These are phyloP conservation scores for Globicephala melas DNA, from an alignment of 2,113 vertebrate genomes.

Conservation along the genomic window DNA sequence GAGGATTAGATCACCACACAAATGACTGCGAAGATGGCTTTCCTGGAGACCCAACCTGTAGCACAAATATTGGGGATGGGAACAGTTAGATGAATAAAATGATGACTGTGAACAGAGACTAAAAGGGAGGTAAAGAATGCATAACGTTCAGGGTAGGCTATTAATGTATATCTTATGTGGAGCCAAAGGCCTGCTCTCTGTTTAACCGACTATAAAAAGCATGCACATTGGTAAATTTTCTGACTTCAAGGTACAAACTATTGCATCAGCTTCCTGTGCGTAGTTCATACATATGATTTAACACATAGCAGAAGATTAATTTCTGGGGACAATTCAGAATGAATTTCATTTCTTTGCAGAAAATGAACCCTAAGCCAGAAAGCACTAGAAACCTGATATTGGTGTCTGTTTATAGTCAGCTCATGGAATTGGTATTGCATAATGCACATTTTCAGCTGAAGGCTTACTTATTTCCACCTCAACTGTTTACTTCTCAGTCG, in stretches of 20 bases:
- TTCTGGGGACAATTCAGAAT: slow-evolving; percentile 64
- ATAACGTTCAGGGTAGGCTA: not conserved
- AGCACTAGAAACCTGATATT: slow-evolving; percentile 48
- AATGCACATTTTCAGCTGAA: slow-evolving; percentile 54
- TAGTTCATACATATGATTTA: slow-evolving; percentile 63
- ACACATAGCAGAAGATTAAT: slow-evolving; percentile 69
- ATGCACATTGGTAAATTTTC: slow-evolving; percentile 29
- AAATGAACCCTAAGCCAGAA: slow-evolving; percentile 51
- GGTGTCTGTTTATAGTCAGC: slow-evolving; percentile 25
- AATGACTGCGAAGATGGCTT: not conserved
- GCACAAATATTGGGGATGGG: not conserved
- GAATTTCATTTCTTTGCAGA: slow-evolving; percentile 58
- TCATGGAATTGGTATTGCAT: slow-evolving; percentile 28
- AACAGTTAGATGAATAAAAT: slow-evolving; percentile 23
- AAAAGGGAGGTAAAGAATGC: slow-evolving; percentile 26
- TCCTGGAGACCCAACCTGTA: not conserved
- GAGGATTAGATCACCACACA: slow-evolving; percentile 54
- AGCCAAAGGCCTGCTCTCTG: slow-evolving; percentile 26
- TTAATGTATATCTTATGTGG: slow-evolving; percentile 1
- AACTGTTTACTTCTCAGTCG: slow-evolving; percentile 42
- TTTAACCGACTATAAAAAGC: slow-evolving; percentile 49
- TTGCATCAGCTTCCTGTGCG: slow-evolving; percentile 52
- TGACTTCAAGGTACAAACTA: slow-evolving; percentile 53
- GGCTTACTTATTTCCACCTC: not conserved
- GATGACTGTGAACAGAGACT: not conserved